Evolutionary conservation across 2,888 invertebrate species (phyloP), one percentile per base, ranked within the genome.

Genomic region (Glyphotaelius pellucidus): DNA sequence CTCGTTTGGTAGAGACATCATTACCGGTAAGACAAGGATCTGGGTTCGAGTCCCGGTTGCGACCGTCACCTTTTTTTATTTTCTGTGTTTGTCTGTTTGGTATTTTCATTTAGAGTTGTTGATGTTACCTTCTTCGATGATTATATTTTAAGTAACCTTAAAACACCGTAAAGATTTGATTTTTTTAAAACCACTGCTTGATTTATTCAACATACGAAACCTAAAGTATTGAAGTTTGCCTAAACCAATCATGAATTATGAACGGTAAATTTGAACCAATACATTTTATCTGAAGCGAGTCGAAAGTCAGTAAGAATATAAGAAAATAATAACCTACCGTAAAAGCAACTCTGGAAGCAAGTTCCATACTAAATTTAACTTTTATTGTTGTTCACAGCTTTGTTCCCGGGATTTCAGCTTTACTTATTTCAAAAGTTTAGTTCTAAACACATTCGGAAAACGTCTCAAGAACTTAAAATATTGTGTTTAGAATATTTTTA

Each of bases 321-420:
- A 81, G 31, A 81, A 81, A 14, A 81, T 81, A 81, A 81, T 81
- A 81, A 81, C 19, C 81, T 32, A 81, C 81, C 81, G 81, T 81
- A 81, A 81, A 32, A 81, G 15, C 32, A 32, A 81, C 32, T 81
- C 31, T 15, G 15, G 30, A 81, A 15, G 30, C 14, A 32, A 81
- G 31, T 81, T 81, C 32, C 30, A 81, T 32, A 31, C 31, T 81
- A 81, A 81, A 81, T 81, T 31, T 81, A 19, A 32, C 81, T 81
- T 81, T 81, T 81, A 81, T 81, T 81, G 81, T 81, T 81, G 81
- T 81, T 81, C 81, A 7, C 81, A 32, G 81, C 81, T 81, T 81
- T 81, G 67, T 67, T 67, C 67, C 67, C 67, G 81, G 81, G 81
- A 81, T 32, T 81, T 32, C 81, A 32, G 81, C 81, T 14, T 15